Evolutionary conservation across 2,113 vertebrate species (phyloP).

Genomic region (Cheilinus undulatus): DNA sequence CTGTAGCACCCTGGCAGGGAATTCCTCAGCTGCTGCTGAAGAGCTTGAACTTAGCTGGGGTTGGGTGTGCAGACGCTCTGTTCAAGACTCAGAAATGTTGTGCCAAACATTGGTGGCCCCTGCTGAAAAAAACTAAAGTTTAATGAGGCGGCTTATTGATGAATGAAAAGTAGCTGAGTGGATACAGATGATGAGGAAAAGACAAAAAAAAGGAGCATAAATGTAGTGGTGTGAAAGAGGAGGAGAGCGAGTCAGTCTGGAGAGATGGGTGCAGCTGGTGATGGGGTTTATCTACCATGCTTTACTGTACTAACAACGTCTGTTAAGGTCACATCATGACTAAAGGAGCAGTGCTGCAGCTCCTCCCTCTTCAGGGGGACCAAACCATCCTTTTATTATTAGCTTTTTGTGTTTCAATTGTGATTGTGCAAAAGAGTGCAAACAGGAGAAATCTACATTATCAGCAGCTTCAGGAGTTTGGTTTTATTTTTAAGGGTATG

Average conservation of each 20-base stretch:
- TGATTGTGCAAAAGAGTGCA: conserved; percentile 12
- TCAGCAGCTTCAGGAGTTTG: conserved; percentile 27
- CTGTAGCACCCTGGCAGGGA: conserved; percentile 88
- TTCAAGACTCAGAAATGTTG: conserved; percentile 43
- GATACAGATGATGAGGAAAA: conserved; percentile 35
- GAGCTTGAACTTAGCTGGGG: conserved; percentile 73
- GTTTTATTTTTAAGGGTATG: conserved; percentile 44
- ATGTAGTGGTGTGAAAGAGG: conserved; percentile 43
- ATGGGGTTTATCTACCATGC: conserved; percentile 86
- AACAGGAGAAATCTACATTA: conserved; percentile 10
- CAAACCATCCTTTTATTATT: conserved; percentile 30
- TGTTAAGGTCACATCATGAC: conserved; percentile 29
- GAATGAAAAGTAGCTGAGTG: conserved; percentile 43
- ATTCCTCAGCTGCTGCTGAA: conserved; percentile 85
- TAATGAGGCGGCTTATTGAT: conserved; percentile 38
- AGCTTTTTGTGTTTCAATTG: conserved; percentile 34
- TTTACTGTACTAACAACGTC: conserved; percentile 73
- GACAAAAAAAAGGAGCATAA: conserved; percentile 24
- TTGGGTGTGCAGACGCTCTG: conserved; percentile 50
- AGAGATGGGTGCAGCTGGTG: conserved; percentile 90
- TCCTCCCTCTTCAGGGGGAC: conserved; percentile 1
- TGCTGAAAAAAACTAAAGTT: conserved; percentile 25
- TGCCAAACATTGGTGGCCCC: conserved; percentile 58
- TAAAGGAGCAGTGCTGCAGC: conserved; percentile 28
- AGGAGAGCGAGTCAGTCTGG: conserved; percentile 75